Evolutionary conservation across 2,113 vertebrate species (phyloP).

Genomic region (Tachycineta bicolor): DNA sequence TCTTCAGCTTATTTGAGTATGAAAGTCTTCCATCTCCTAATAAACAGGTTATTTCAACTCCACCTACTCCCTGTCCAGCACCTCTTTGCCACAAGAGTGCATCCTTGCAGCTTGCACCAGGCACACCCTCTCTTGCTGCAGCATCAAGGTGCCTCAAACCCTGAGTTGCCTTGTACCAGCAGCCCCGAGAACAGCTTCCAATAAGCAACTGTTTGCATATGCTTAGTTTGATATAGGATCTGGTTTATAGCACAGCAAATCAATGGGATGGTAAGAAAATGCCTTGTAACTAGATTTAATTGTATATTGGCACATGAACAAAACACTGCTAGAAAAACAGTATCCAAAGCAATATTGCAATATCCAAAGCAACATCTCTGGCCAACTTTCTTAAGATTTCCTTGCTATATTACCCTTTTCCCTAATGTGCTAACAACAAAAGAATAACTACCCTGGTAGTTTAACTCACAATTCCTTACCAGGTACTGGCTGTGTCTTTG

Average conservation of each 20-base stretch:
- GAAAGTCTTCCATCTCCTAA: neutral
- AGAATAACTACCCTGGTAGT: neutral
- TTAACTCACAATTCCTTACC: neutral
- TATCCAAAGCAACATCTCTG: neutral
- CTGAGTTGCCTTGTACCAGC: neutral
- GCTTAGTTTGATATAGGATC: neutral
- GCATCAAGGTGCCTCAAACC: neutral
- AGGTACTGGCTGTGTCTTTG: neutral
- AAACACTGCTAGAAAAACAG: neutral
- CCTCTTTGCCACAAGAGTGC: slow-evolving; percentile 38
- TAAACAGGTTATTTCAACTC: neutral
- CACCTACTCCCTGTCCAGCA: neutral
- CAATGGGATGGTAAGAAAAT: neutral
- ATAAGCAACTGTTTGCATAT: neutral
- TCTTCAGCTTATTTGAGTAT: neutral
- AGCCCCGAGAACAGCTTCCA: neutral
- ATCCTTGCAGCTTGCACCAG: neutral
- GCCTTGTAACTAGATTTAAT: neutral
- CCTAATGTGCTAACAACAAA: neutral
- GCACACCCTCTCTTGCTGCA: neutral
- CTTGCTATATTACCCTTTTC: neutral
- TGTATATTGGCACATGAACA: neutral
- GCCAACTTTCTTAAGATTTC: neutral
- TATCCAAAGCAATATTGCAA: neutral
- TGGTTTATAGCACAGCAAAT: neutral